Evolutionary conservation across 1,140 invertebrate genomes (phyloP).

Genomic region (Physella acuta): DNA sequence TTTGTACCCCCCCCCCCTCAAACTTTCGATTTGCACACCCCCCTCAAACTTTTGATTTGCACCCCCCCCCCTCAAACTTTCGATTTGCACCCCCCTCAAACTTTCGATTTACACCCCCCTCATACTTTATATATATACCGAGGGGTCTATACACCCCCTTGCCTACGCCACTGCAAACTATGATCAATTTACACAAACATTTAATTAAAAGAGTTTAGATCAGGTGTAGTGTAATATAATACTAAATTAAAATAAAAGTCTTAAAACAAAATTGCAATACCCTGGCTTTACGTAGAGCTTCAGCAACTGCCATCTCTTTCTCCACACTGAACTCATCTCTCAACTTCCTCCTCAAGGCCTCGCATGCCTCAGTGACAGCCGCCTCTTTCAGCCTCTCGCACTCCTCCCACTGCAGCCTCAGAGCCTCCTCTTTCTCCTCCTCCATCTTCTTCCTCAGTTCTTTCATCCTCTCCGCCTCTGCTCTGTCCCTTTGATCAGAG

Average conservation of each 20-base stretch:
- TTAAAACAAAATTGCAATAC: constrained; percentile 28
- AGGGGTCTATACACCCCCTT: no score
- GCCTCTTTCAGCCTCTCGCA: constrained; percentile 41
- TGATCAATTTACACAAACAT: no score
- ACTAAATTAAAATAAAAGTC: not conserved
- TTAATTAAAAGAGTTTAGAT: no score
- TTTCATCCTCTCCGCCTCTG: constrained; percentile 51
- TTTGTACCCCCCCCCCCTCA: no score
- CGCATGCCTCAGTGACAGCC: constrained; percentile 46
- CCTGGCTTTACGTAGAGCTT: constrained; percentile 45
- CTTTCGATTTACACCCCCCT: no score
- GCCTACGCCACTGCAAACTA: no score
- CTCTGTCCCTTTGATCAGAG: constrained; percentile 48
- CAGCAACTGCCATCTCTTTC: constrained; percentile 44
- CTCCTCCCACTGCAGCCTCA: constrained; percentile 47
- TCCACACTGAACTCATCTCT: constrained; percentile 44
- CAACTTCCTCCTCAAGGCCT: constrained; percentile 37
- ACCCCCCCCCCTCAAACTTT: no score
- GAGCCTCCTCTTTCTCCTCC: constrained; percentile 51
- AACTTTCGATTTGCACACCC: no score
- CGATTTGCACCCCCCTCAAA: no score
- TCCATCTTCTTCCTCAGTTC: constrained; percentile 49
- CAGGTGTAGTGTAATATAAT: no score
- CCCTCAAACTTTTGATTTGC: no score
- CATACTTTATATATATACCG: no score